Conservation (phyloP, 1,140 invertebrate species). For the Lordiphosa mommai region DNA sequence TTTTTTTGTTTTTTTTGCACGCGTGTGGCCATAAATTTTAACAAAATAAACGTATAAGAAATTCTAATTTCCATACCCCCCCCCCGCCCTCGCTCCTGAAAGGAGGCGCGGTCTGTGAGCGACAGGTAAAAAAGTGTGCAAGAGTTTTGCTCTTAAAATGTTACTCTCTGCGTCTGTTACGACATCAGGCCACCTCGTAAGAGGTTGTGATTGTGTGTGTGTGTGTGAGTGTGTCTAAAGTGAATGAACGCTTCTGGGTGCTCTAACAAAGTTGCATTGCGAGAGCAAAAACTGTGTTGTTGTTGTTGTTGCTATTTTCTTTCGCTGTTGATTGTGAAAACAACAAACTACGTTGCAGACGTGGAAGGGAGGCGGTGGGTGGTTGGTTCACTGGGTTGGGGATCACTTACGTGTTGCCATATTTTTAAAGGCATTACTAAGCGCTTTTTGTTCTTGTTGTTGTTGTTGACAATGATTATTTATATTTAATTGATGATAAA, state of each 20-base stretch:
- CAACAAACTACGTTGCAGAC: conserved; percentile 45
- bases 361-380: neutral
- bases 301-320: conserved; percentile 22
- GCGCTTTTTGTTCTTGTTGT: conserved; percentile 56
- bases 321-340: conserved; percentile 61
- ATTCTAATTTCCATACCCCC: conserved; percentile 3
- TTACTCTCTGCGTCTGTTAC: conserved; percentile 43
- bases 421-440: conserved; percentile 79
- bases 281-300: conserved; percentile 40
- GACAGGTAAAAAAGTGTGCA: conserved; percentile 30
- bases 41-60: conserved; percentile 32
- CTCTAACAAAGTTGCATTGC: conserved; percentile 50
- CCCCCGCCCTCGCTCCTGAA: neutral
- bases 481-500: conserved; percentile 70
- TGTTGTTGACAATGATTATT: conserved; percentile 41
- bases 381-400: neutral
- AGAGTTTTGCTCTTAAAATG: conserved; percentile 3
- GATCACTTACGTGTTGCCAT: conserved; percentile 74
- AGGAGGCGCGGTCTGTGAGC: conserved; percentile 65
- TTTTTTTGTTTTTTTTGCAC: conserved; percentile 50
- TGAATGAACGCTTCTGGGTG: conserved; percentile 58
- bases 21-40: conserved; percentile 71
- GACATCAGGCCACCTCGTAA: conserved; percentile 60
- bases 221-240: conserved; percentile 30
- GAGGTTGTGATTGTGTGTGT: neutral